Base-by-base conservation (phyloP, 2,888 invertebrate genomes). In the Rhamphomyia laevipes region DNA sequence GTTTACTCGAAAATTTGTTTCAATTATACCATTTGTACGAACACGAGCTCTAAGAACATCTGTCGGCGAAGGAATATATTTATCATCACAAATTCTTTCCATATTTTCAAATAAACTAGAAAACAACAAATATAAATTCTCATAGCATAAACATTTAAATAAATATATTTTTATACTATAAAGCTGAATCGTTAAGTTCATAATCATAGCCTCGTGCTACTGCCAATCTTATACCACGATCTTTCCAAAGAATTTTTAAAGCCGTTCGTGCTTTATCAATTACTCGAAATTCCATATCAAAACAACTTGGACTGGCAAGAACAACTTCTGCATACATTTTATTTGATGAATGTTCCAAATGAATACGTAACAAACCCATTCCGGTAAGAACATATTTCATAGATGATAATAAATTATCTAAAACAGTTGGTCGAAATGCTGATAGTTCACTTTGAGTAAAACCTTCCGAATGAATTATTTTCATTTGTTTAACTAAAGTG, bases 401-500 rank as follows among this genome's bases (percentile, higher is more conserved):
- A 16, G 80, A 81, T 16, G 78, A 77, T 45, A 80, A 63, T 21
- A 81, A 69, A 65, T 81, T 81, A 60, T 81, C 80, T 55, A 80
- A 62, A 21, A 81, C 78, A 4, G 80, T 79, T 2, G 80, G 78
- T 58, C 80, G 72, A 60, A 78, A 81, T 50, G 77, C 77, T 48
- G 74, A 72, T 23, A 80, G 64, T 63, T 81, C 81, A 21, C 77
- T 73, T 47, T 67, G 65, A 4, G 78, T 77, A 61, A 80, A 81
- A 13, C 80, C 80, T 65, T 80, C 78, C 48, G 77, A 77, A 61
- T 81, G 80, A 50, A 81, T 81, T 48, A 81, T 81, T 64, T 80
- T 81, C 80, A 81, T 81, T 68, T 81, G 81, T 61, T 80, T 81
- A 6, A 81, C 80, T 53, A 81, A 63, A 17, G 81, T 81, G 61